Percentiles rank a stretch among this genome's conserved stretches.
phyloP scores from a whole-genome alignment of 2,113 vertebrate species.

The Grallaria varia region DNA sequence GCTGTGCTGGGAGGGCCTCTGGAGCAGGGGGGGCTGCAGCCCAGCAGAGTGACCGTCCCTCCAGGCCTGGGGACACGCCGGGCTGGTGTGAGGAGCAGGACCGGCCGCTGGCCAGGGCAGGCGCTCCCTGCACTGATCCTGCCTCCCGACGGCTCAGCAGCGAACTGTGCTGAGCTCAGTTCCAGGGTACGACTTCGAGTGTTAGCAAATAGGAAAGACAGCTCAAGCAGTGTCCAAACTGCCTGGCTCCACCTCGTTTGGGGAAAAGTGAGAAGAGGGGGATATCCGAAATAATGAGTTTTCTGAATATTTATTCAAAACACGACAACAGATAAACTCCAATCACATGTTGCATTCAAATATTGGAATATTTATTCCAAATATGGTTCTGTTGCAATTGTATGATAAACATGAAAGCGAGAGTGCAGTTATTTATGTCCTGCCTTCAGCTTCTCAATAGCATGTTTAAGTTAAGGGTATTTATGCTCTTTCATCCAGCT shows the following conservation, averaged over 20 bases:
- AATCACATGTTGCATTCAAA: slow-evolving; percentile 66
- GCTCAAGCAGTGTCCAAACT: background rate
- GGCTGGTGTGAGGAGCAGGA: background rate
- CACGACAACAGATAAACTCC: slow-evolving; percentile 68
- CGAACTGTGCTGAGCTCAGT: background rate
- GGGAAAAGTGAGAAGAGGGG: slow-evolving; percentile 51
- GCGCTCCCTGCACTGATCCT: accelerated
- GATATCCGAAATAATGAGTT: slow-evolving; percentile 35
- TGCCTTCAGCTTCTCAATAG: slow-evolving; percentile 66
- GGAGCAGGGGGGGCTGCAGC: background rate
- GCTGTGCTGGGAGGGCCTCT: accelerated
- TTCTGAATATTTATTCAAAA: slow-evolving; percentile 58
- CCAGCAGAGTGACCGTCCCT: background rate
- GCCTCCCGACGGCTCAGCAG: background rate
- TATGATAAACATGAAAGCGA: slow-evolving; percentile 70
- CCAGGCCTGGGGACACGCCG: accelerated
- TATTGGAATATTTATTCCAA: slow-evolving; percentile 72
- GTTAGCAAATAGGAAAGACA: slow-evolving; percentile 20
- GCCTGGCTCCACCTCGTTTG: slow-evolving; percentile 17
- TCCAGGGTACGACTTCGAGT: background rate
- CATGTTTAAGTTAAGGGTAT: slow-evolving; percentile 65
- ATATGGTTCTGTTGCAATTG: slow-evolving; percentile 70
- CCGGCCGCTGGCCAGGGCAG: background rate
- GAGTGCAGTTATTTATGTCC: slow-evolving; percentile 72
- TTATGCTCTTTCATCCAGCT: slow-evolving; percentile 66